These are phyloP conservation scores for Homarus americanus DNA, from an alignment of 1,140 invertebrate species.

Conservation along the genomic window DNA sequence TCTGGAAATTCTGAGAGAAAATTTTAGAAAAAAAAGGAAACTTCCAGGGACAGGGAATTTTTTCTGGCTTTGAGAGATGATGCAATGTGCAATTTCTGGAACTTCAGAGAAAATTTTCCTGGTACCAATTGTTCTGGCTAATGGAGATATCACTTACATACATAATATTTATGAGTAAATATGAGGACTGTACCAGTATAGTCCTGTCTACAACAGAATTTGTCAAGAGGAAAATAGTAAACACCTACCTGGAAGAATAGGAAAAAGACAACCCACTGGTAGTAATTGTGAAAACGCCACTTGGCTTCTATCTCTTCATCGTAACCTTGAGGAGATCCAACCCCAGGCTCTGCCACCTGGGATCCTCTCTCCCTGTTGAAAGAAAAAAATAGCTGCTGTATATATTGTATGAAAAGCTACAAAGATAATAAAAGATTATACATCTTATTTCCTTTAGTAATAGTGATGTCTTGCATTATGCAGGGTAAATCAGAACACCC, in stretches of 20 bases:
- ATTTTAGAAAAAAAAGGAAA: too few species aligned
- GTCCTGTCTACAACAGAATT: too few species aligned
- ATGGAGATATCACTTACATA: too few species aligned
- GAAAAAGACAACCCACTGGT: constrained; percentile 80
- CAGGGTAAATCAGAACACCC: too few species aligned
- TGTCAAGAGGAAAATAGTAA: background rate
- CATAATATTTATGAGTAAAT: too few species aligned
- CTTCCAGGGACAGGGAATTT: too few species aligned
- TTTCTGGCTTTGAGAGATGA: too few species aligned
- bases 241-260: constrained; percentile 77
- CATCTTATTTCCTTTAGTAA: background rate
- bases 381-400: background rate
- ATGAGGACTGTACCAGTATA: too few species aligned
- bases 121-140: too few species aligned
- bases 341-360: constrained; percentile 67
- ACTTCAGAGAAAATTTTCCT: too few species aligned
- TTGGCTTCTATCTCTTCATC: constrained; percentile 70
- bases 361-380: constrained; percentile 65
- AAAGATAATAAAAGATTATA: background rate
- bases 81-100: too few species aligned
- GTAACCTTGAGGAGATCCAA: constrained; percentile 57
- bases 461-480: background rate
- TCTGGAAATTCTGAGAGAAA: too few species aligned
- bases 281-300: constrained; percentile 77
- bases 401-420: background rate